Conservation (phyloP, 2,888 invertebrate species). For the Dorcus parallelipipedus region DNA sequence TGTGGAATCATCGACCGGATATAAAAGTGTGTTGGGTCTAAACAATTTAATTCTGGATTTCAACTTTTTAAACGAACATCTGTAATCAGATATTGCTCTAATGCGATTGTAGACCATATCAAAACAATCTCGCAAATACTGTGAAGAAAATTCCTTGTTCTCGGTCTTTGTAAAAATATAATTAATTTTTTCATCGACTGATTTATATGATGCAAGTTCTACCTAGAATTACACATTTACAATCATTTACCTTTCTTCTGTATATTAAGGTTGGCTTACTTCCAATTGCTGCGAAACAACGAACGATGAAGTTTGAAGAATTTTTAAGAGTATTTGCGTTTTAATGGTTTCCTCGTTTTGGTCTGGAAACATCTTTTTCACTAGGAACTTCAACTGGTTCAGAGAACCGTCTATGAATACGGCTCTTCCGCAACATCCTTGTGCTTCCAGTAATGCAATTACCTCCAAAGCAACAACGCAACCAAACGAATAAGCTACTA, state of each 20-base stretch:
- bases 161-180: too few species aligned
- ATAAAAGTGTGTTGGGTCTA: constrained; percentile 58
- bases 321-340: constrained; percentile 50
- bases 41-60: constrained; percentile 60
- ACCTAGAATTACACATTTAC: too few species aligned
- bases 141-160: constrained; percentile 33
- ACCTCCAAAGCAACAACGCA: constrained; percentile 72
- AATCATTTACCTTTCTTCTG: too few species aligned
- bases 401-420: constrained; percentile 78
- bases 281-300: too few species aligned
- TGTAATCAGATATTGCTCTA: constrained; percentile 52
- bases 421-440: constrained; percentile 58
- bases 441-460: constrained; percentile 63
- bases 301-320: too few species aligned
- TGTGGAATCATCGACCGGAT: constrained; percentile 61
- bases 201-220: too few species aligned
- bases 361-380: constrained; percentile 47
- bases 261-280: too few species aligned
- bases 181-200: too few species aligned
- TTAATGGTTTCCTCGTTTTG: constrained; percentile 52
- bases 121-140: constrained; percentile 47
- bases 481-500: constrained; percentile 87
- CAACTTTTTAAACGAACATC: constrained; percentile 44
- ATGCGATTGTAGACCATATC: constrained; percentile 54
- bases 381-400: constrained; percentile 56